Percentiles rank a stretch among this genome's conserved stretches.
Conservation (phyloP, 2,888 invertebrate genomes). For the Ectemnius cavifrons region DNA sequence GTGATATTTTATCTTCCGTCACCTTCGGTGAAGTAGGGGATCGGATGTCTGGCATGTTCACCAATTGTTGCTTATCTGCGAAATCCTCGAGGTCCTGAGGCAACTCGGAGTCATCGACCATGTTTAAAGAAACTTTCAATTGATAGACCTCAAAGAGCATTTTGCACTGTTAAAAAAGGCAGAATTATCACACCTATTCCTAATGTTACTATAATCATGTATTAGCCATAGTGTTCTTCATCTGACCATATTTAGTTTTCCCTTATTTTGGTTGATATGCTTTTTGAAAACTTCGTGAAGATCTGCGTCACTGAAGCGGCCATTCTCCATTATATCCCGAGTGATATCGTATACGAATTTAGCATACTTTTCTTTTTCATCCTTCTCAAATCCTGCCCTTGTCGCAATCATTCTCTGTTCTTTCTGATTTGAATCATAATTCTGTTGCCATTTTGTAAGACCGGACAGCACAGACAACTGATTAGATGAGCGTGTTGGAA, state of each 20-base stretch:
- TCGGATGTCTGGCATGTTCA: constrained; percentile 52
- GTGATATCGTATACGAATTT: constrained; percentile 79
- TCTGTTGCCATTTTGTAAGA: constrained; percentile 7
- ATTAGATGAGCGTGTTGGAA: constrained; percentile 22
- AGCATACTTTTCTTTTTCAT: constrained; percentile 73
- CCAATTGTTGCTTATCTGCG: constrained; percentile 47
- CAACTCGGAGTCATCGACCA: constrained; percentile 71
- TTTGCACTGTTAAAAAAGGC: constrained; percentile 70
- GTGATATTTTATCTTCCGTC: constrained; percentile 61
- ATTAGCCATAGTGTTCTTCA: not conserved
- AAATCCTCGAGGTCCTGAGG: constrained; percentile 65
- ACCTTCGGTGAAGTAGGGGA: constrained; percentile 69
- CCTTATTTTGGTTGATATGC: constrained; percentile 79
- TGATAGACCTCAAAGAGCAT: constrained; percentile 78
- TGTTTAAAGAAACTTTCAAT: constrained; percentile 76
- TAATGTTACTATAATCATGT: not conserved
- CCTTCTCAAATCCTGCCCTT: not conserved
- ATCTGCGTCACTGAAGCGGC: constrained; percentile 79
- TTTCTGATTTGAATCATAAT: not conserved
- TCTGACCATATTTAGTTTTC: constrained; percentile 77
- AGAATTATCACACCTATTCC: constrained; percentile 12
- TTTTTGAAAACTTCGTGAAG: constrained; percentile 79
- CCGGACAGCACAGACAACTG: not conserved
- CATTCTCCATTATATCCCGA: constrained; percentile 80
- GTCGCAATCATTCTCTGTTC: not conserved